phyloP scores from a whole-genome alignment of 2,113 vertebrate species.

The Gymnogyps californianus region DNA sequence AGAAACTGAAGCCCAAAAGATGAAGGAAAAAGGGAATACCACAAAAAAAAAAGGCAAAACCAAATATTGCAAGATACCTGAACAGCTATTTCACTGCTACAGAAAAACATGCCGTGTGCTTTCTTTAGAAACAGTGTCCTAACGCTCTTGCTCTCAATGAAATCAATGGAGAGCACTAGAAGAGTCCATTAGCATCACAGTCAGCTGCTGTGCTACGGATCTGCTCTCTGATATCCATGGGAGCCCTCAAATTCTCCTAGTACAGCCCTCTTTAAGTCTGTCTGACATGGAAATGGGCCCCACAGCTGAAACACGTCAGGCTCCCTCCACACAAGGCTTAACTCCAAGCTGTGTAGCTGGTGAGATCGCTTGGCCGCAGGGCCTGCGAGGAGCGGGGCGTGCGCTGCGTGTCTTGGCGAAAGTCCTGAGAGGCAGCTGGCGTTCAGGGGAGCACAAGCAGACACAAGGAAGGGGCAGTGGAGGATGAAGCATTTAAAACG shows the following conservation, averaged over 20 bases:
- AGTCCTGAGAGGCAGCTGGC: not conserved
- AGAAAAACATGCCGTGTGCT: not conserved
- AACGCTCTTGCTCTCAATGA: not conserved
- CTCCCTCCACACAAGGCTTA: not conserved
- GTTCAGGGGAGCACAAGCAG: not conserved
- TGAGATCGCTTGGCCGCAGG: rapidly evolving
- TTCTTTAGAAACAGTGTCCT: not conserved
- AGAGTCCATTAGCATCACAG: slow-evolving; percentile 13
- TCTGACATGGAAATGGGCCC: not conserved
- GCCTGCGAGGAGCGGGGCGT: rapidly evolving
- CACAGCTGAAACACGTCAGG: not conserved
- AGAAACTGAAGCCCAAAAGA: not conserved
- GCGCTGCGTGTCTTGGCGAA: rapidly evolving
- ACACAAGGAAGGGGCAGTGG: not conserved
- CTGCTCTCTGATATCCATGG: not conserved
- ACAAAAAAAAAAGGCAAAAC: not conserved
- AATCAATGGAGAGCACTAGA: slow-evolving; percentile 29
- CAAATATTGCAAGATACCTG: not conserved
- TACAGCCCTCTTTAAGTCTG: not conserved
- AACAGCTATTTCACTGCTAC: not conserved
- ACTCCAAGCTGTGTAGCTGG: not conserved
- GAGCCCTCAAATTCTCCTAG: not conserved
- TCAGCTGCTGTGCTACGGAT: not conserved
- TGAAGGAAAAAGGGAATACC: not conserved
- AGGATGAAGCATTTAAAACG: not conserved